Evolutionary conservation across 2,797 vertebrate genomes (phyloP).

Genomic region (Tokudaia tokunoshimensis): DNA sequence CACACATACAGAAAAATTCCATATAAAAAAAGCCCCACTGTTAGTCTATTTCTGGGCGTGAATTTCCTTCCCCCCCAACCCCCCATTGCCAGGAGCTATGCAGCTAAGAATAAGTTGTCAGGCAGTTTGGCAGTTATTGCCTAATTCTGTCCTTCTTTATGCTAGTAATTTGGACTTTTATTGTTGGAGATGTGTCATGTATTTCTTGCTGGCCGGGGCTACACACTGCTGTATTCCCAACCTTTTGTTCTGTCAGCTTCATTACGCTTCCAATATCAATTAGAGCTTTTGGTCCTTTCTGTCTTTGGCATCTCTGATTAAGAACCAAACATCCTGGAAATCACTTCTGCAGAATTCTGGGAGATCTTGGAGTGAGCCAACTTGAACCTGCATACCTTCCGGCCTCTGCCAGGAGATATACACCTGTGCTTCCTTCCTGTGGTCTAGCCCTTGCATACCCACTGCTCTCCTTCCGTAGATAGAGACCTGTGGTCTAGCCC

Average conservation of each 20-base stretch:
- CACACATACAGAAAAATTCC: background rate
- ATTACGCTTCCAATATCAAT: constrained; percentile 79
- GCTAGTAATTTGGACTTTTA: constrained; percentile 82
- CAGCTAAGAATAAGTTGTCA: constrained; percentile 75
- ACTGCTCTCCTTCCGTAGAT: background rate
- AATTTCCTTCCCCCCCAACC: constrained; percentile 58
- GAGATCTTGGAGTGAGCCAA: background rate
- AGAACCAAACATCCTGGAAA: constrained; percentile 58
- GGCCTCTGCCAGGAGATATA: rapidly evolving
- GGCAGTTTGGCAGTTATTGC: constrained; percentile 81
- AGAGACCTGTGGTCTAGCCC: no score
- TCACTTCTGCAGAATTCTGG: background rate
- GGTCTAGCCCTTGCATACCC: rapidly evolving
- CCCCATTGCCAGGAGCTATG: constrained; percentile 53
- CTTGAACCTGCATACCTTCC: rapidly evolving
- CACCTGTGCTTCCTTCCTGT: rapidly evolving
- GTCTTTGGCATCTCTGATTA: constrained; percentile 77
- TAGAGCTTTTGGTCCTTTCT: constrained; percentile 73
- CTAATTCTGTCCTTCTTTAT: constrained; percentile 83
- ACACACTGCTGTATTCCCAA: constrained; percentile 72
- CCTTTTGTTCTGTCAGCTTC: constrained; percentile 83
- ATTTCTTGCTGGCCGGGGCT: constrained; percentile 78
- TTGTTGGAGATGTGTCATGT: constrained; percentile 77
- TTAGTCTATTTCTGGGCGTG: constrained; percentile 70
- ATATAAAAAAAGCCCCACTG: background rate